phyloP scores from a whole-genome alignment of 2,888 invertebrate genomes.

The Melikaiella ostensackeni region DNA sequence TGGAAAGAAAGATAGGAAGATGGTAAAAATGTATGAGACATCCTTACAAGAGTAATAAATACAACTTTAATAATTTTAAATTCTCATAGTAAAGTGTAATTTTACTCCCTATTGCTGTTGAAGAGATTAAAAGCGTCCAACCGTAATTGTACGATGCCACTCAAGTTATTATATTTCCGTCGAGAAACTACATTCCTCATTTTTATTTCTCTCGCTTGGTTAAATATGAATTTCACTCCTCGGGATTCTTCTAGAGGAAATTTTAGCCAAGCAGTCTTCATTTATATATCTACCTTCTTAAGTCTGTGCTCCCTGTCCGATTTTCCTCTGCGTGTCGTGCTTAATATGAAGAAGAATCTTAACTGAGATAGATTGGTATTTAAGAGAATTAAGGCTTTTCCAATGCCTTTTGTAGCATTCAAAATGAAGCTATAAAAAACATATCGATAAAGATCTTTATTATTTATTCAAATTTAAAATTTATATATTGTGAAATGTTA shows the following conservation, averaged over 20 bases:
- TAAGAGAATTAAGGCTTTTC: neutral
- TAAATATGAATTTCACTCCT: neutral
- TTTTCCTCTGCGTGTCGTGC: neutral
- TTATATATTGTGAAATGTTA: too few species aligned
- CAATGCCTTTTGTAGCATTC: too few species aligned
- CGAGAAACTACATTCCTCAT: neutral
- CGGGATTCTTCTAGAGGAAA: neutral
- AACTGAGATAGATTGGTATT: constrained; percentile 4
- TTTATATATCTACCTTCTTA: neutral
- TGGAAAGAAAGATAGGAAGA: too few species aligned
- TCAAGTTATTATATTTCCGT: neutral
- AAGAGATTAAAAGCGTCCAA: neutral
- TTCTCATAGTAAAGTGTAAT: neutral
- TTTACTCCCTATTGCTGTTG: neutral
- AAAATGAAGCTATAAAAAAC: too few species aligned
- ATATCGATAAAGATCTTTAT: too few species aligned
- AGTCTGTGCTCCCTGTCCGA: neutral
- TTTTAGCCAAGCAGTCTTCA: neutral
- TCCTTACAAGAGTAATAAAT: neutral
- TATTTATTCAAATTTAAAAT: too few species aligned
- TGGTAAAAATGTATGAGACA: too few species aligned
- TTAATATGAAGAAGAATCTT: constrained; percentile 28
- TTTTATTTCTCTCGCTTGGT: neutral
- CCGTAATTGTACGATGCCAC: neutral
- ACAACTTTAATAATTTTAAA: too few species aligned